Evolutionary conservation across 2,888 invertebrate genomes (phyloP).

Genomic region (Pachydiplax longipennis): DNA sequence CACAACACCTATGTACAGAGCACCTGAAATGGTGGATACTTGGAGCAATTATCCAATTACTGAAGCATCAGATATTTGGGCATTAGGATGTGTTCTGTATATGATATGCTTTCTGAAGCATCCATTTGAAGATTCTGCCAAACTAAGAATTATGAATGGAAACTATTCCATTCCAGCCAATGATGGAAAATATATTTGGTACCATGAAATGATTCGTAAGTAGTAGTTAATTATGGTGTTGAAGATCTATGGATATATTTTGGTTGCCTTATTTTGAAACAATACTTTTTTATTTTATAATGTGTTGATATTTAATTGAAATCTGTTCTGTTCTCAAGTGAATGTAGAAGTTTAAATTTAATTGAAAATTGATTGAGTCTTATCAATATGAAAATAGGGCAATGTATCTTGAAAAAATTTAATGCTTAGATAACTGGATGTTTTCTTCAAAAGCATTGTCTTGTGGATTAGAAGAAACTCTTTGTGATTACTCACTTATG

Average conservation of each 20-base stretch:
- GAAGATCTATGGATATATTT: background rate
- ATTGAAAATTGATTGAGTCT: no score
- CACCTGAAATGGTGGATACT: conserved; percentile 98
- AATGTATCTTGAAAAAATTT: no score
- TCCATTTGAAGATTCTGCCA: conserved; percentile 94
- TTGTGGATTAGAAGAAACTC: no score
- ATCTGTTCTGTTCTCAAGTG: no score
- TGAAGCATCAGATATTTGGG: conserved; percentile 93
- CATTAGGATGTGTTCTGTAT: conserved; percentile 94
- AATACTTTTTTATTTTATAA: background rate
- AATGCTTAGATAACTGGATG: no score
- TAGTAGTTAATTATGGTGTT: conserved; percentile 59
- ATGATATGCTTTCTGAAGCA: conserved; percentile 91
- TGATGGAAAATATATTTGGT: conserved; percentile 82
- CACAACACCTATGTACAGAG: conserved; percentile 95
- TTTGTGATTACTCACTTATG: no score
- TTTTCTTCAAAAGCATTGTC: no score
- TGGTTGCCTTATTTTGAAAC: background rate
- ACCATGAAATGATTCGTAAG: conserved; percentile 89
- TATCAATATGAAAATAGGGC: no score
- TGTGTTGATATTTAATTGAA: no score
- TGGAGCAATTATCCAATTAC: conserved; percentile 96
- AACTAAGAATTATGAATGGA: conserved; percentile 94
- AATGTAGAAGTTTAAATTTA: no score
- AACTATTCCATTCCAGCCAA: conserved; percentile 86